A percentile compares a stretch with the other conserved stretches of the same genome.
These are phyloP conservation scores for Trigoniulus corallinus DNA, from an alignment of 1,140 invertebrate genomes.

Conservation along the genomic window DNA sequence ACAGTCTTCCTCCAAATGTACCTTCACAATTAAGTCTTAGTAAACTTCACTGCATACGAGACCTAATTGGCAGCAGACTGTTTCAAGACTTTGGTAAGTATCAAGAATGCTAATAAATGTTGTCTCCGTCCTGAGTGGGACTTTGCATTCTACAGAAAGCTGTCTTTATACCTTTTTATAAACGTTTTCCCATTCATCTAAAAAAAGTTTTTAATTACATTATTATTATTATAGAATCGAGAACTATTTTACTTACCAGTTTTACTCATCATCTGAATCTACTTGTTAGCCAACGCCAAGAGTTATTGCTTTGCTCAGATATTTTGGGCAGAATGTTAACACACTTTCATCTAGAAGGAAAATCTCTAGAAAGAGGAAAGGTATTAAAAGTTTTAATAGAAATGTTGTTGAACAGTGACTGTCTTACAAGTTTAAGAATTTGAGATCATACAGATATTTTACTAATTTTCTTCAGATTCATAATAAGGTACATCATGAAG, in stretches of 20 bases:
- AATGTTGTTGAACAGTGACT: conserved; percentile 5
- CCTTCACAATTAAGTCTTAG: conserved; percentile 44
- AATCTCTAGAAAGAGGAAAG: conserved; percentile 35
- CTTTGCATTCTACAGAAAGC: no score
- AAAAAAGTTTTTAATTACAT: conserved; percentile 1
- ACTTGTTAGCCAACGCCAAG: conserved; percentile 59
- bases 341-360: conserved; percentile 38
- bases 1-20: conserved; percentile 42
- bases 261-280: conserved; percentile 48
- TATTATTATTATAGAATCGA: conserved; percentile 41
- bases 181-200: no score
- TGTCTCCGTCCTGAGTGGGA: no score
- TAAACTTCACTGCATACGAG: conserved; percentile 52
- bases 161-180: no score
- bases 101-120: conserved; percentile 1
- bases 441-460: neutral
- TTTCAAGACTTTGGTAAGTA: conserved; percentile 44
- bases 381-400: no score
- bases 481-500: conserved; percentile 61
- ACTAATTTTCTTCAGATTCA: conserved; percentile 35
- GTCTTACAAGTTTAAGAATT: no score
- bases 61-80: conserved; percentile 48
- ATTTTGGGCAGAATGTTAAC: conserved; percentile 74
- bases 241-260: conserved; percentile 55
- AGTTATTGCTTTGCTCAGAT: conserved; percentile 65